Conservation (phyloP, 2,888 invertebrate species). For the Pimpla rufipes region DNA sequence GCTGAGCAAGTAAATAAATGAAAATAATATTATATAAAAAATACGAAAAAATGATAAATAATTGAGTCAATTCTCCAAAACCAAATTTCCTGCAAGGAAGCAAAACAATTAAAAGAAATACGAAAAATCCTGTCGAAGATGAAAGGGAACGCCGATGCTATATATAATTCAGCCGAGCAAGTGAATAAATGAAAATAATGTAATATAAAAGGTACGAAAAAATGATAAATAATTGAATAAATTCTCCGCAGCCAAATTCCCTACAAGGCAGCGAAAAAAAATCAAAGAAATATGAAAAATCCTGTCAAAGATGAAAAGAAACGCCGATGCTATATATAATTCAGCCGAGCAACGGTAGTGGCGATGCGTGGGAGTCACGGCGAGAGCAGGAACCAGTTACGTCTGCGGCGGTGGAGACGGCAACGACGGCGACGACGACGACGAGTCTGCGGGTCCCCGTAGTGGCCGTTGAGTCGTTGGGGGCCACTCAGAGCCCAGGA, state of each 20-base stretch:
- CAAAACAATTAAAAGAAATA: neutral
- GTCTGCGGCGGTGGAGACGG: slow-evolving; percentile 44
- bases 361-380: slow-evolving; percentile 43
- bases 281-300: neutral
- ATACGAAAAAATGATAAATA: too few relatives aligned
- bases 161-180: too few relatives aligned
- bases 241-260: too few relatives aligned
- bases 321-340: neutral
- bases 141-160: too few relatives aligned
- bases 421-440: slow-evolving; percentile 42
- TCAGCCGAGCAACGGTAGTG: slow-evolving; percentile 2
- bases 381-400: slow-evolving; percentile 53
- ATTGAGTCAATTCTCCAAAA: too few relatives aligned
- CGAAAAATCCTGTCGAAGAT: too few relatives aligned
- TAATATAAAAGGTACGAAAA: too few relatives aligned
- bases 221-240: too few relatives aligned
- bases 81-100: too few relatives aligned
- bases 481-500: slow-evolving; percentile 48
- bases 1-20: too few relatives aligned
- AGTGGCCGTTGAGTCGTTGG: slow-evolving; percentile 56
- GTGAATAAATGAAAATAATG: too few relatives aligned
- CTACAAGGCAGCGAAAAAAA: neutral
- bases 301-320: slow-evolving; percentile 1
- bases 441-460: slow-evolving; percentile 26
- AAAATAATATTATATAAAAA: too few relatives aligned